These are phyloP conservation scores for Brachionus plicatilis DNA, from an alignment of 1,140 invertebrate species.

Conservation along the genomic window DNA sequence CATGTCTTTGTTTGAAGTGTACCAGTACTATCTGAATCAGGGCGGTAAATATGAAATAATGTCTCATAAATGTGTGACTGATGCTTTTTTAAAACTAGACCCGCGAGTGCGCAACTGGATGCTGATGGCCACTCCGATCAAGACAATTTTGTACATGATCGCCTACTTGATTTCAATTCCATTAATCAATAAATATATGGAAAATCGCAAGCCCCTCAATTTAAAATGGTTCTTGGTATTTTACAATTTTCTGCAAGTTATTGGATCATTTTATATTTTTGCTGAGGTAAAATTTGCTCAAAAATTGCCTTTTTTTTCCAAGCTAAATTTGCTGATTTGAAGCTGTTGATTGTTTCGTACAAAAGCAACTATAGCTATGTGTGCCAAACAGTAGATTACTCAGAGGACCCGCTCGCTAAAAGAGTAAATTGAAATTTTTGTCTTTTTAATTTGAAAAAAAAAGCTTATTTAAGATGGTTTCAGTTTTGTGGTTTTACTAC, in stretches of 20 bases:
- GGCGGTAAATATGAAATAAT: neutral
- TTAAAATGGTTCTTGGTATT: conserved; percentile 8
- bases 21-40: conserved; percentile 6
- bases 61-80: neutral
- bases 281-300: conserved; percentile 1
- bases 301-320: neutral
- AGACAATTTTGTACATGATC: neutral
- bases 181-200: conserved; percentile 17
- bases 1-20: neutral
- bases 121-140: conserved; percentile 25
- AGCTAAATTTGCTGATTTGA: neutral
- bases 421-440: neutral
- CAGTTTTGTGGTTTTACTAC: conserved; percentile 35
- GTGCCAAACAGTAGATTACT: conserved; percentile 32
- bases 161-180: conserved; percentile 22
- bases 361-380: conserved; percentile 26
- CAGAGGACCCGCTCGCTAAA: conserved; percentile 2
- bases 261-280: conserved; percentile 35
- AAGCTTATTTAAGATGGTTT: neutral
- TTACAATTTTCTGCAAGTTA: conserved; percentile 38
- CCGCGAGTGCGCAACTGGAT: neutral
- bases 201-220: conserved; percentile 4
- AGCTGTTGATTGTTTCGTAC: conserved; percentile 17
- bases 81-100: neutral
- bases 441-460: neutral